Evolutionary conservation across 2,797 vertebrate genomes (phyloP), one percentile per base, ranked within the genome.

Genomic region (Lepus townsendii): DNA sequence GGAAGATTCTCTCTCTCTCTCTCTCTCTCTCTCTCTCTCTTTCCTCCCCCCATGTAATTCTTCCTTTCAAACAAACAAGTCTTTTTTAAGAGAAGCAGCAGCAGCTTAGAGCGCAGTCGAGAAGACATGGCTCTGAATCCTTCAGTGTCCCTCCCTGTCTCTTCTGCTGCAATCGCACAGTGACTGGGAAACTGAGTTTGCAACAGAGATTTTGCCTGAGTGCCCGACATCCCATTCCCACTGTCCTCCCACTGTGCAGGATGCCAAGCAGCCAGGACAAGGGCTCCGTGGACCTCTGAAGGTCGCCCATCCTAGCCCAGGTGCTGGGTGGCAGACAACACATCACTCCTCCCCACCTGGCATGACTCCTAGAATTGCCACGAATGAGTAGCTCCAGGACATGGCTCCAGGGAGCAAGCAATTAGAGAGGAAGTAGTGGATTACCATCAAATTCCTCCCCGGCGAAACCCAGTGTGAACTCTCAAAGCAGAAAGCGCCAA

Each of bases 361-460:
- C 10, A 20, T 4, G 2, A 30, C 22, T 22, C 75, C 77, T 35
- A 66, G 38, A 89, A 86, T 50, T 38, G 22, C 32, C 77, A 66
- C 22, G 42, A 82, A 66, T 10, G 27, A 80, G 62, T 14, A 47
- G 57, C 54, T 85, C 83, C 71, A 82, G 24, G 32, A 68, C 72
- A 35, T 30, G 42, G 69, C 38, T 3, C 27, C 22, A 57, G 10
- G 27, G 42, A 60, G 79, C 57, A 63, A 72, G 19, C 54, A 82
- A 24, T 89, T 87, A 92, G 71, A 87, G 65, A 75, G 82, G 76
- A 76, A 89, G 93, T 76, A 66, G 35, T 17, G 42, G 62, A 69
- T 78, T 65, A 27, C 72, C 32, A 77, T 50, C 77, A 54, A 52
- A 52, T 27, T 84, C 50, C 52, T 65, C 91, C 83, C 78, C 16